Conservation (phyloP, 2,113 vertebrate species). For the Elephantulus edwardii region DNA sequence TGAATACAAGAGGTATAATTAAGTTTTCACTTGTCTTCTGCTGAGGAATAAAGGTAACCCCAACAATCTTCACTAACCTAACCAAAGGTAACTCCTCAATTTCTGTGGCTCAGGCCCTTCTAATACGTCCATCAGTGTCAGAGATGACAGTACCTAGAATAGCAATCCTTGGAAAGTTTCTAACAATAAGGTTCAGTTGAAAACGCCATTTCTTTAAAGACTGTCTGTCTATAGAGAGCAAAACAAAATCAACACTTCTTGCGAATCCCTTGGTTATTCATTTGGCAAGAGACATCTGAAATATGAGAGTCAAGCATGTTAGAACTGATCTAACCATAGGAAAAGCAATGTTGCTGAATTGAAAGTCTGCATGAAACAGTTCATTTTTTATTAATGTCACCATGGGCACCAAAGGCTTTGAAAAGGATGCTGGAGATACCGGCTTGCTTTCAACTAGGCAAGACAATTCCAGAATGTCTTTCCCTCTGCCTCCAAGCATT, state of each 20-base stretch:
- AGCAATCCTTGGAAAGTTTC: background rate
- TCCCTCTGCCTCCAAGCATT: conserved; percentile 24
- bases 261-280: conserved; percentile 31
- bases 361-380: conserved; percentile 25
- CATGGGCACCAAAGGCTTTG: conserved; percentile 13
- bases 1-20: background rate
- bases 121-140: background rate
- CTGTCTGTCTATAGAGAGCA: background rate
- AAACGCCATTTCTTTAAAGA: conserved; percentile 40
- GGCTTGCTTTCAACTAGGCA: background rate
- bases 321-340: conserved; percentile 56
- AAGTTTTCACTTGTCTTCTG: background rate
- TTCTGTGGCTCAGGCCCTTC: background rate
- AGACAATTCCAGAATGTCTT: background rate
- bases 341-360: conserved; percentile 48
- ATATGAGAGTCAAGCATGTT: conserved; percentile 26
- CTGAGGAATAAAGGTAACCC: background rate
- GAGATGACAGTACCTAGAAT: background rate
- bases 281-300: conserved; percentile 54
- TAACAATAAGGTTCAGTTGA: conserved; percentile 13
- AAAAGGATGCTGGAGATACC: conserved; percentile 30
- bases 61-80: background rate
- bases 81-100: background rate
- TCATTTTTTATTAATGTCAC: conserved; percentile 68
- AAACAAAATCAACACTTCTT: background rate